These are phyloP conservation scores for Lepilemur septentrionalis DNA, from an alignment of 2,797 vertebrate species.

Conservation along the genomic window DNA sequence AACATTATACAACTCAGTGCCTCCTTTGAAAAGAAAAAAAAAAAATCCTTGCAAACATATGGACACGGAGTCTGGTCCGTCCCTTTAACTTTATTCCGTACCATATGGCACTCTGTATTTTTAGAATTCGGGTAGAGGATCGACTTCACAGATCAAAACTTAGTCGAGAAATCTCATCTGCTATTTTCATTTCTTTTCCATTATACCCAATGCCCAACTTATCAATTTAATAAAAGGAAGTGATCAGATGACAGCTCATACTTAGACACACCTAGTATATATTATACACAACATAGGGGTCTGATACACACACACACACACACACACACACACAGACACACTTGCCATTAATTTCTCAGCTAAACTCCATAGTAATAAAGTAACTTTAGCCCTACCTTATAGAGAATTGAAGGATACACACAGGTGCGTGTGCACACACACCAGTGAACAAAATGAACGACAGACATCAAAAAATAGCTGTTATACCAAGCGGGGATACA, in stretches of 20 bases:
- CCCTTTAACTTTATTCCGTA: slow-evolving; percentile 47
- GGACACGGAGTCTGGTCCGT: slow-evolving; percentile 39
- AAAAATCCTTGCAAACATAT: slow-evolving; percentile 52
- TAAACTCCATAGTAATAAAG: not conserved
- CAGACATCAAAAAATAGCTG: not conserved
- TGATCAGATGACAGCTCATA: not conserved
- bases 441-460: not conserved
- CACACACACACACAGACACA: not conserved
- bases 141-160: slow-evolving; percentile 40
- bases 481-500: not conserved
- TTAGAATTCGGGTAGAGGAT: not conserved
- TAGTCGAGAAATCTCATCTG: slow-evolving; percentile 13
- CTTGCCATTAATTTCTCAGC: not conserved
- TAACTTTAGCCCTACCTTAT: not conserved
- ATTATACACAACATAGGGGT: not conserved
- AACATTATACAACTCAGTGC: slow-evolving; percentile 29
- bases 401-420: not conserved
- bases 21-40: slow-evolving; percentile 49
- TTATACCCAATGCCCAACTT: not conserved
- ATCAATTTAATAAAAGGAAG: not conserved
- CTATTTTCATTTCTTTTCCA: slow-evolving; percentile 13
- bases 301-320: not conserved
- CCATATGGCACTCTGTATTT: slow-evolving; percentile 37
- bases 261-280: not conserved
- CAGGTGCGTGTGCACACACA: accelerated